Evolutionary conservation across 2,113 vertebrate genomes (phyloP).

Genomic region (Heliornis fulica): DNA sequence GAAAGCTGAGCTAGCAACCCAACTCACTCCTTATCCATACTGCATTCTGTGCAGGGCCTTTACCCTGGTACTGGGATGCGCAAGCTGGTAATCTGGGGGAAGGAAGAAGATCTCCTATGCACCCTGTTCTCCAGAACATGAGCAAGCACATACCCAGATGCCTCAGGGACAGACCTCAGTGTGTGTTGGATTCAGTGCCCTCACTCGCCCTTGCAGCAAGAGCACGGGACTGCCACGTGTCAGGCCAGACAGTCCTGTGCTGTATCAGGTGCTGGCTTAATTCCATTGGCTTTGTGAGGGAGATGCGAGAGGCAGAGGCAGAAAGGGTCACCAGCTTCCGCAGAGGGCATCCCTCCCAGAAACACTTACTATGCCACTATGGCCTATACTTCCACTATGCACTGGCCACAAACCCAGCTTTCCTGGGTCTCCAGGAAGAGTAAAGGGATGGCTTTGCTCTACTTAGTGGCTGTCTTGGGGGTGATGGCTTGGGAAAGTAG

Average conservation of each 20-base stretch:
- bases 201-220: neutral
- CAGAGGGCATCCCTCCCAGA: neutral
- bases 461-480: neutral
- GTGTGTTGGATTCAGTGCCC: neutral
- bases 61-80: neutral
- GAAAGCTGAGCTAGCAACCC: neutral
- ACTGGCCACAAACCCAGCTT: neutral
- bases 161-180: neutral
- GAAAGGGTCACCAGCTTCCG: neutral
- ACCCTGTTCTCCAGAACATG: neutral
- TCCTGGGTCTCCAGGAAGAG: neutral
- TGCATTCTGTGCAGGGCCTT: neutral
- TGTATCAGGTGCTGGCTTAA: neutral
- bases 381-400: neutral
- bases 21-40: neutral
- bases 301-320: neutral
- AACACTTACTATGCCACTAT: neutral
- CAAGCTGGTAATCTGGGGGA: neutral
- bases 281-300: neutral
- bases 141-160: neutral
- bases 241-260: neutral
- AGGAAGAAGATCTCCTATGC: neutral
- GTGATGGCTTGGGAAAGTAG: neutral
- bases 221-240: rapidly evolving
- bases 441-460: neutral